Percentiles rank a stretch among this genome's conserved stretches.
These are phyloP conservation scores for Parnassius glacialis DNA, from an alignment of 2,888 invertebrate genomes.

Conservation along the genomic window DNA sequence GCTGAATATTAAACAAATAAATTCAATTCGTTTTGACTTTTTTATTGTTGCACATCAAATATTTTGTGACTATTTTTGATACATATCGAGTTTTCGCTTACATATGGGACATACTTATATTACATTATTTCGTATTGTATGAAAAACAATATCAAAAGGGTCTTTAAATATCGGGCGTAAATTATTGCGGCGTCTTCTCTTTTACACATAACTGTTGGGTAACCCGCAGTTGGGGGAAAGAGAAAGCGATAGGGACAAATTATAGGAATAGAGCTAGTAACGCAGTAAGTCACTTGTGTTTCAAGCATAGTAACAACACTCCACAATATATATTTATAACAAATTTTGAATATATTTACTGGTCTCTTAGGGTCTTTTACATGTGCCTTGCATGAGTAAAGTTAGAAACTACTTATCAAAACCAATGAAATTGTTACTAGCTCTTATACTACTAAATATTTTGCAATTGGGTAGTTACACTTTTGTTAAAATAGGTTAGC, in stretches of 20 bases:
- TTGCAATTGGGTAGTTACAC: too few species aligned
- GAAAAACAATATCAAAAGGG: slow-evolving; percentile 9
- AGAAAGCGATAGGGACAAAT: slow-evolving; percentile 6
- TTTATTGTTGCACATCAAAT: slow-evolving; percentile 21
- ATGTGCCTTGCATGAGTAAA: too few species aligned
- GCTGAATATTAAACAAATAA: background rate
- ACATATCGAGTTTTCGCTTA: slow-evolving; percentile 24
- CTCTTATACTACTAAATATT: slow-evolving; percentile 11
- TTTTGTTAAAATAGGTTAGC: too few species aligned
- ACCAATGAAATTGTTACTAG: slow-evolving; percentile 9
- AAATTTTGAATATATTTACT: too few species aligned
- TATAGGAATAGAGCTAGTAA: slow-evolving; percentile 11
- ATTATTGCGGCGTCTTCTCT: background rate
- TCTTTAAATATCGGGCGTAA: background rate
- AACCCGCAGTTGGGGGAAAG: slow-evolving; percentile 6
- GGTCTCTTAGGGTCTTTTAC: too few species aligned
- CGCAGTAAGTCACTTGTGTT: background rate
- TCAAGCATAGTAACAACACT: background rate
- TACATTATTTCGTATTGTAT: slow-evolving; percentile 7
- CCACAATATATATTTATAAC: too few species aligned
- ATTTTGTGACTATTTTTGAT: slow-evolving; percentile 21
- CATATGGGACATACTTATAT: slow-evolving; percentile 20
- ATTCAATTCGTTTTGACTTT: background rate
- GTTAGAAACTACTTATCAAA: background rate
- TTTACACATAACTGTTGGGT: slow-evolving; percentile 4